Evolutionary conservation across 2,113 vertebrate species (phyloP), one percentile per base, ranked within the genome.

Genomic region (Epinephelus cyanopodus): DNA sequence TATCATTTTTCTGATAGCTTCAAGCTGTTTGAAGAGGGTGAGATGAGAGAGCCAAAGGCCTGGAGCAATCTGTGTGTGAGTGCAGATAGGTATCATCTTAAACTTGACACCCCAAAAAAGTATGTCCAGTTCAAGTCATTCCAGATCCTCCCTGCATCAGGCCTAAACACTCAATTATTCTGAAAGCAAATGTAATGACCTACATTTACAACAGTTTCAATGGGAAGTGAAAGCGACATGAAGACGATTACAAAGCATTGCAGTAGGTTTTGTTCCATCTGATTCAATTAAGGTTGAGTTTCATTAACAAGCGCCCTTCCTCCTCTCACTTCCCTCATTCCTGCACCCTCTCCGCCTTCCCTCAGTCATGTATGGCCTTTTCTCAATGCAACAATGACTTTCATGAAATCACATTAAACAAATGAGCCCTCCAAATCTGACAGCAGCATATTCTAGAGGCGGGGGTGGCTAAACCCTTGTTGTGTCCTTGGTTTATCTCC

Each of bases 221-320:
- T 50, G 67, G 65, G 80, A 93, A 93, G 86, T 79, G 85, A 90
- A 92, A 84, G 91, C 60, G 91, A 93, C 92, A 91, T 15, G 84
- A 83, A 92, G 88, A 89, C 86, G 81, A 92, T 94, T 87, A 93
- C 85, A 84, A 85, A 87, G 83, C 87, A 79, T 77, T 42, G 89
- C 83, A 71, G 79, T 56, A 78, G 80, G 85, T 86, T 93, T 94
- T 86, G 64, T 90, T 90, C 84, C 70, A 88, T 94, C 91, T 88
- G 78, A 93, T 91, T 94, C 88, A 93, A 95, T 94, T 94, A 93
- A 78, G 62, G 77, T 47, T 76, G 86, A 77, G 75, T 90, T 93
- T 92, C 81, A 91, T 94, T 90, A 92, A 88, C 85, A 65, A 75
- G 66, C 53, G n/a, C 39, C 77, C 48, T 53, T 45, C 74, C 80